Conservation (phyloP, 2,797 vertebrate genomes). For the Alouatta caraya region DNA sequence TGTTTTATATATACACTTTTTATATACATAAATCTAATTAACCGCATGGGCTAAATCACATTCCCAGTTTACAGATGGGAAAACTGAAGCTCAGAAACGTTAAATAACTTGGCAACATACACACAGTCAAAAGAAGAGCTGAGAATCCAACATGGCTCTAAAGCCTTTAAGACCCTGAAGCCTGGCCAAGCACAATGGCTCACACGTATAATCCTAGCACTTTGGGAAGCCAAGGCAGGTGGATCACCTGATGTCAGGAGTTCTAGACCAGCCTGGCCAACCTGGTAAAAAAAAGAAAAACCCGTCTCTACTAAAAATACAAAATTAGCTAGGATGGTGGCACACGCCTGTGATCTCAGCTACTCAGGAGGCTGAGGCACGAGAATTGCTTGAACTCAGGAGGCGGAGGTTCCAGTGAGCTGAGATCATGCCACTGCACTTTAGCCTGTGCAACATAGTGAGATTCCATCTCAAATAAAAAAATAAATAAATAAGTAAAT, state of each 20-base stretch:
- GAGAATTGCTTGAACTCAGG: neutral
- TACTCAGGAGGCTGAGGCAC: neutral
- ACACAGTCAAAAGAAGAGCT: neutral
- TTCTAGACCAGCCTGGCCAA: neutral
- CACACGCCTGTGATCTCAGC: neutral
- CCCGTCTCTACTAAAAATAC: neutral
- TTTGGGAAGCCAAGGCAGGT: neutral
- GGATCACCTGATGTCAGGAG: neutral
- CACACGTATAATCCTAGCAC: neutral
- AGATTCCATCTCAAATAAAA: neutral
- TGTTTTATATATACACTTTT: neutral
- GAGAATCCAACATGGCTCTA: neutral
- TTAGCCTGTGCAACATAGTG: neutral
- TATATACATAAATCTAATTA: neutral
- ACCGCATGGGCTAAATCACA: neutral
- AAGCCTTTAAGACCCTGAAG: neutral
- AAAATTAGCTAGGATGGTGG: neutral
- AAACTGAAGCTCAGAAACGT: neutral
- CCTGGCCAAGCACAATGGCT: neutral
- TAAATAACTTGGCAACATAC: neutral
- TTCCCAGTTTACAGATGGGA: neutral
- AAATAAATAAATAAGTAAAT: neutral
- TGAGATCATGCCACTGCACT: neutral
- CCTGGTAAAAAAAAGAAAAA: neutral
- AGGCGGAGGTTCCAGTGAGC: neutral